Conservation (phyloP, 2,888 invertebrate species). For the Rhodophaea formosa region DNA sequence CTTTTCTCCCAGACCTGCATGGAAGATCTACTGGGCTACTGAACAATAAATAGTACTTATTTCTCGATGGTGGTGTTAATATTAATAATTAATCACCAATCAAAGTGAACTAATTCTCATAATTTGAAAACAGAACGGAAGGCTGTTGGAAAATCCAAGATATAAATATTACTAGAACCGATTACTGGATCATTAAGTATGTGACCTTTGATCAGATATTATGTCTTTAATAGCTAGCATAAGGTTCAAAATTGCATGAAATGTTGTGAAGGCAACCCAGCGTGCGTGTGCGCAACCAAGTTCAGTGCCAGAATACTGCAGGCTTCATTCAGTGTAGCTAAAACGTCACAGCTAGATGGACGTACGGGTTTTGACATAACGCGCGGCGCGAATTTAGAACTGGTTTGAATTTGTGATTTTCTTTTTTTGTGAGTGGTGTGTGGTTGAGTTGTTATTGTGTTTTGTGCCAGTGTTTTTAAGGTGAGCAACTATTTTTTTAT, state of each 20-base stretch:
- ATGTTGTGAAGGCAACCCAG: constrained; percentile 9
- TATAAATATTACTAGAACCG: constrained; percentile 22
- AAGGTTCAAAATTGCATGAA: constrained; percentile 17
- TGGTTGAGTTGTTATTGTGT: constrained; percentile 15
- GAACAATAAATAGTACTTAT: no score
- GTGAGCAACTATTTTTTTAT: not conserved
- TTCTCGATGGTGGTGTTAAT: no score
- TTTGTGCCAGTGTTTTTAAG: constrained; percentile 14
- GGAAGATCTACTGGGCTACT: no score
- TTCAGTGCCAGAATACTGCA: constrained; percentile 17
- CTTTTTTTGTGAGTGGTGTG: constrained; percentile 11
- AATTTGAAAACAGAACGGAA: constrained; percentile 5
- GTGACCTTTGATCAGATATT: constrained; percentile 18
- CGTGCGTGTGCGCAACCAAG: constrained; percentile 23
- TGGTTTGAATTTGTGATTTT: constrained; percentile 1
- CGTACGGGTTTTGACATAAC: constrained; percentile 15
- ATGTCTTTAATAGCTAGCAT: not conserved
- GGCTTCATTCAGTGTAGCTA: constrained; percentile 19
- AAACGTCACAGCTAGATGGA: constrained; percentile 13
- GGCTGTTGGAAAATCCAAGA: constrained; percentile 22
- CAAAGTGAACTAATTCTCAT: not conserved
- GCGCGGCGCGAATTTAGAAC: constrained; percentile 18
- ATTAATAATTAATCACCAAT: no score
- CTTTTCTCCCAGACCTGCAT: no score
- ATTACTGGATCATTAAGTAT: constrained; percentile 20